phyloP scores from a whole-genome alignment of 64 coral and sea anemone species.

The Anthopleura sola region DNA sequence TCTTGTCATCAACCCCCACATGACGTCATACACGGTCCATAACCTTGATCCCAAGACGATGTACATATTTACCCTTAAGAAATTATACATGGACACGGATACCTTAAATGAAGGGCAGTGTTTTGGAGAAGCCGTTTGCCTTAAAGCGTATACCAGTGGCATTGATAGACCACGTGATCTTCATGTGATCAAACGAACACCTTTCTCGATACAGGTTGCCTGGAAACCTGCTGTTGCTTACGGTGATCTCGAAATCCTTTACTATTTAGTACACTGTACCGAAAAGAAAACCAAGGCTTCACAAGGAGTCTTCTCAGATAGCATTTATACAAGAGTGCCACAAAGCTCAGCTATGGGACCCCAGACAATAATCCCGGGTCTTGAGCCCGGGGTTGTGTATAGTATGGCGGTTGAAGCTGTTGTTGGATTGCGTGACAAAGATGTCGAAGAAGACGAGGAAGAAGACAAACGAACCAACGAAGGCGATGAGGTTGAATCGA shows the following conservation, averaged over 20 bases:
- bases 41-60: slow-evolving; percentile 38
- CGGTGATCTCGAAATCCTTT: slow-evolving; percentile 39
- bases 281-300: slow-evolving; percentile 11
- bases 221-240: slow-evolving; percentile 58
- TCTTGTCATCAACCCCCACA: slow-evolving; percentile 20
- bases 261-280: slow-evolving; percentile 59
- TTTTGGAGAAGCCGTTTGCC: background rate
- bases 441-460: slow-evolving; percentile 23
- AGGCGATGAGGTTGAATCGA: slow-evolving; percentile 14
- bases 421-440: slow-evolving; percentile 20
- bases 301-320: slow-evolving; percentile 21
- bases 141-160: slow-evolving; percentile 65
- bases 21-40: slow-evolving; percentile 18
- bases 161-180: slow-evolving; percentile 39
- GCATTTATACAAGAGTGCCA: background rate
- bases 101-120: background rate
- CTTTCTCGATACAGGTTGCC: slow-evolving; percentile 42
- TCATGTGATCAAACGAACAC: slow-evolving; percentile 22
- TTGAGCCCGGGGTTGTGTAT: slow-evolving; percentile 72
- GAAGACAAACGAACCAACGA: background rate
- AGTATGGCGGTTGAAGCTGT: slow-evolving; percentile 64
- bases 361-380: slow-evolving; percentile 14
- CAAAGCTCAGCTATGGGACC: slow-evolving; percentile 12
- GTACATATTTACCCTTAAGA: slow-evolving; percentile 45
- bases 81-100: slow-evolving; percentile 27